Evolutionary conservation across 2,888 invertebrate species (phyloP).

Genomic region (Drosophila maculinotata): DNA sequence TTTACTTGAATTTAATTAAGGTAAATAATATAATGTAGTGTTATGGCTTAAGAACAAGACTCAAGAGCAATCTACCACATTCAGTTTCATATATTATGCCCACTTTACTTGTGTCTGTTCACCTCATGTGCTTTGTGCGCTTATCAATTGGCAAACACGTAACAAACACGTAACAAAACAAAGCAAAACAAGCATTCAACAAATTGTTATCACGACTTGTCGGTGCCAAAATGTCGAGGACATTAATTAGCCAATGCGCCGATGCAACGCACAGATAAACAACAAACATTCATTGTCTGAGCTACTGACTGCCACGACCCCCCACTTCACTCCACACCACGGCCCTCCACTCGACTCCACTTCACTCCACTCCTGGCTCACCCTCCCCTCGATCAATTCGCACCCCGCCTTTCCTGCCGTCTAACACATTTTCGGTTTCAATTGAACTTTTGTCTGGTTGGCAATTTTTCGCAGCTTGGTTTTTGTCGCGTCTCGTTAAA

Average conservation of each 20-base stretch:
- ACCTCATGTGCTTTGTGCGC: constrained; percentile 8
- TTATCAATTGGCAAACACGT: constrained; percentile 30
- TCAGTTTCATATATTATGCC: background rate
- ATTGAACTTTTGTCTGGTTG: constrained; percentile 60
- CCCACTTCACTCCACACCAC: background rate
- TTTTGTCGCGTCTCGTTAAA: constrained; percentile 65
- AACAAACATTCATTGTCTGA: constrained; percentile 56
- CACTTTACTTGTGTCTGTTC: background rate
- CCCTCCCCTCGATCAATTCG: background rate
- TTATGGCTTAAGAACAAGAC: too few species aligned
- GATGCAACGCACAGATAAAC: constrained; percentile 56
- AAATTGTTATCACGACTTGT: constrained; percentile 57
- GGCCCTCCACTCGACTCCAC: background rate
- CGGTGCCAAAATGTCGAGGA: constrained; percentile 49
- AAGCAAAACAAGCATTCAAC: constrained; percentile 43
- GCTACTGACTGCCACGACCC: constrained; percentile 10
- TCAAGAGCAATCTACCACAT: background rate
- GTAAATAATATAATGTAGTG: background rate
- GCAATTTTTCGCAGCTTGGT: constrained; percentile 56
- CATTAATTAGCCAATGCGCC: constrained; percentile 62
- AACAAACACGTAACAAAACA: constrained; percentile 26
- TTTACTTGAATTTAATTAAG: background rate
- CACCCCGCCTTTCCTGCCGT: background rate
- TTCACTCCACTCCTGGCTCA: too few species aligned
- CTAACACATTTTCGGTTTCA: constrained; percentile 52